Evolutionary conservation across 2,888 invertebrate species (phyloP).

Genomic region (Megamerina dolium): DNA sequence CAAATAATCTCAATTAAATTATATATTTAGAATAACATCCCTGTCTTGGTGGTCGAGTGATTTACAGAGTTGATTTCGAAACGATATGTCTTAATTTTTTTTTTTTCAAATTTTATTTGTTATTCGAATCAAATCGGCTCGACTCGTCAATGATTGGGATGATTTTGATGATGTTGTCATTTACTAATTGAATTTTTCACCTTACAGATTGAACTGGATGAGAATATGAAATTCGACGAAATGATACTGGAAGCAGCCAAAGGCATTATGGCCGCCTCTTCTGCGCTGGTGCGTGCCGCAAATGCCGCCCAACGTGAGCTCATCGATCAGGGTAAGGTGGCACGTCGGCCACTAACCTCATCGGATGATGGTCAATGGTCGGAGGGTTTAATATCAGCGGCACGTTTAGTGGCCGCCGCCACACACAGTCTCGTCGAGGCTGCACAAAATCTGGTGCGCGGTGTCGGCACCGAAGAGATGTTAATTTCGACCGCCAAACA

Average conservation of each 20-base stretch:
- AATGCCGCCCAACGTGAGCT: conserved; percentile 95
- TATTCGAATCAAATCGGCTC: too few species aligned
- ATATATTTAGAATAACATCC: not conserved
- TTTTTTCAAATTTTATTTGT: too few species aligned
- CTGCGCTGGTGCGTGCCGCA: conserved; percentile 92
- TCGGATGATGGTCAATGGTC: conserved; percentile 98
- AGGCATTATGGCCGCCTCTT: conserved; percentile 94
- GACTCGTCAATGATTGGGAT: not conserved
- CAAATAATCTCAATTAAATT: not conserved
- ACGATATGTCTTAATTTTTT: too few species aligned
- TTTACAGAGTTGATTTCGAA: too few species aligned
- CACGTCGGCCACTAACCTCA: conserved; percentile 71
- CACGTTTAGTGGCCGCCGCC: conserved; percentile 92
- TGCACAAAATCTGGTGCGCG: conserved; percentile 92
- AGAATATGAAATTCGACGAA: conserved; percentile 95
- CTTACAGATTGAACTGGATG: conserved; percentile 57
- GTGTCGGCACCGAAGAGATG: conserved; percentile 88
- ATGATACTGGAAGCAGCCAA: conserved; percentile 98
- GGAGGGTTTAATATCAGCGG: conserved; percentile 92
- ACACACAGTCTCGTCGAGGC: conserved; percentile 97
- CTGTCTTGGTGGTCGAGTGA: too few species aligned
- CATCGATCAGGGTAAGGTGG: conserved; percentile 85
- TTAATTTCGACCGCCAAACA: conserved; percentile 93
- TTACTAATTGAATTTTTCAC: conserved; percentile 2
- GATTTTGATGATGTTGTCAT: too few species aligned